A percentile compares a stretch with the other conserved stretches of the same genome.
These are phyloP conservation scores for Nymphalis polychloros DNA, from an alignment of 2,888 invertebrate genomes.

Conservation along the genomic window DNA sequence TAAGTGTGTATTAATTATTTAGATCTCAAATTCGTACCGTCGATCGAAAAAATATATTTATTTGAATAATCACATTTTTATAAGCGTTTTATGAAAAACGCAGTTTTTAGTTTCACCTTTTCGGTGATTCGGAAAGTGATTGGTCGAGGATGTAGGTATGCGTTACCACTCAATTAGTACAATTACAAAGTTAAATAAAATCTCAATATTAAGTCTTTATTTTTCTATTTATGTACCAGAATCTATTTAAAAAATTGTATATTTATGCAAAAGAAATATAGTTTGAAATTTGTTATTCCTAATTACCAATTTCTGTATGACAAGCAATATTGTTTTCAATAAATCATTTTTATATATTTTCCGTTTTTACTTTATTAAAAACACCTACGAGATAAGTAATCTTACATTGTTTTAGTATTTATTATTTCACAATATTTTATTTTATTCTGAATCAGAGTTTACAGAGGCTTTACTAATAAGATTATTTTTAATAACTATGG, in stretches of 20 bases:
- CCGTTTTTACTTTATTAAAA: background rate
- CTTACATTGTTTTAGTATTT: too few relatives aligned
- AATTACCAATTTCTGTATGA: background rate
- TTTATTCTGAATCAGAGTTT: too few relatives aligned
- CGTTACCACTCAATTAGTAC: constrained; percentile 1
- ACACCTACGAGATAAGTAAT: too few relatives aligned
- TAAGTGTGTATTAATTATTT: constrained; percentile 15
- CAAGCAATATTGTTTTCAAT: constrained; percentile 12
- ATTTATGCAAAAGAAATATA: background rate
- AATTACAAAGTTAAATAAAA: background rate
- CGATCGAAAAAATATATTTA: background rate
- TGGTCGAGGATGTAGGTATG: background rate
- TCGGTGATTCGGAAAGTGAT: background rate
- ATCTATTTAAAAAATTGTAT: constrained; percentile 1
- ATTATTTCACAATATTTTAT: too few relatives aligned
- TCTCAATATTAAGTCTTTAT: constrained; percentile 5
- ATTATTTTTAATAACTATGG: too few relatives aligned
- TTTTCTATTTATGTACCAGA: constrained; percentile 10
- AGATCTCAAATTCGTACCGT: constrained; percentile 13
- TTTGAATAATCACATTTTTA: background rate
- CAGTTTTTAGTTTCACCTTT: background rate
- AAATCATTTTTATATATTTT: constrained; percentile 1
- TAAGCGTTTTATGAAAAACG: background rate
- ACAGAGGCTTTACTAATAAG: too few relatives aligned
- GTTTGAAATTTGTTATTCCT: background rate